These are phyloP conservation scores for Ceriagrion tenellum DNA, from an alignment of 2,888 invertebrate species.

Conservation along the genomic window DNA sequence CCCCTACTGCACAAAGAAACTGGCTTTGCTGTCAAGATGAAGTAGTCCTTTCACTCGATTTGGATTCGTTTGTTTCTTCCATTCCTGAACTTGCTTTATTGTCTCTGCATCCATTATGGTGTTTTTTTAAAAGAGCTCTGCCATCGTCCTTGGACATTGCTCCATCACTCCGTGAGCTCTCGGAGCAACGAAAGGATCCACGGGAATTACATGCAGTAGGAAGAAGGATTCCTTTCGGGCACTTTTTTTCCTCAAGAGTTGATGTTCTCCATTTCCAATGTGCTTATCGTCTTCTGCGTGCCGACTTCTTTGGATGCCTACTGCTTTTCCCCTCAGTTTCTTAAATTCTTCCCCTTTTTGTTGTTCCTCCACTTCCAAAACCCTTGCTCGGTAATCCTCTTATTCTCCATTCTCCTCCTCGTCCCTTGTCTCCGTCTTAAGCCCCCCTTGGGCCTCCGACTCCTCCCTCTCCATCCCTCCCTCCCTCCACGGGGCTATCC, in stretches of 20 bases:
- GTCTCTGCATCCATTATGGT: neutral
- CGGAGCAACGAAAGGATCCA: neutral
- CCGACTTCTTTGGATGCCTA: neutral
- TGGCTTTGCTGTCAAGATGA: too few relatives aligned
- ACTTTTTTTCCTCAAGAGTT: neutral
- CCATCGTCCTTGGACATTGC: neutral
- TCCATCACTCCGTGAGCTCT: neutral
- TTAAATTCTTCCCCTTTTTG: neutral
- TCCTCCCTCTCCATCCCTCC: neutral
- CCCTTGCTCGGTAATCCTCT: neutral
- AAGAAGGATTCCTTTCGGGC: neutral
- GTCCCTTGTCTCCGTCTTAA: too few relatives aligned
- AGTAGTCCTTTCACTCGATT: too few relatives aligned
- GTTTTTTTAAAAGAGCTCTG: neutral
- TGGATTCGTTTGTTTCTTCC: too few relatives aligned
- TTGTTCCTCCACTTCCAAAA: neutral
- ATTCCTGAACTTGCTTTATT: neutral
- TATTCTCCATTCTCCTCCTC: neutral
- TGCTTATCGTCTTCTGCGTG: neutral
- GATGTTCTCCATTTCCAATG: neutral
- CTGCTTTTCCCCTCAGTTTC: neutral
- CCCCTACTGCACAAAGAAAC: too few relatives aligned
- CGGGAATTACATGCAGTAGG: neutral
- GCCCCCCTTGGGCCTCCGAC: neutral
- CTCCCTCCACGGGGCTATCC: too few relatives aligned